Percentiles rank a stretch among this genome's conserved stretches.
These are phyloP conservation scores for Ptychoptera albimana DNA, from an alignment of 2,888 invertebrate species.

Conservation along the genomic window DNA sequence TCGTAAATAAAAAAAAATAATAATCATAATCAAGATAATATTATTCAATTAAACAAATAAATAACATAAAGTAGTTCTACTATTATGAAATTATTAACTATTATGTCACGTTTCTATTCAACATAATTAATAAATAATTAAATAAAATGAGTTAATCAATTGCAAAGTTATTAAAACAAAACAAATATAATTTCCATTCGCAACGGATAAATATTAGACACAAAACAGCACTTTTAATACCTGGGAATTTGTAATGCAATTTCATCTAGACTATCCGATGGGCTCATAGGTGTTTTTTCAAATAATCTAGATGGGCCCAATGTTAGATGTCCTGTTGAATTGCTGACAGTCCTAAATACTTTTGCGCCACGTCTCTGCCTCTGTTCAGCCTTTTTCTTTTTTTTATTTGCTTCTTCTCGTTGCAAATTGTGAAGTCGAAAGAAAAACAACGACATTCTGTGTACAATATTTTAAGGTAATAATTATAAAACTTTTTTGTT, in stretches of 20 bases:
- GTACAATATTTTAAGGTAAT: background rate
- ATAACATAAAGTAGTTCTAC: too few relatives aligned
- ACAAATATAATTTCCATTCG: background rate
- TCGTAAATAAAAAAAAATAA: background rate
- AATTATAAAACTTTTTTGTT: background rate
- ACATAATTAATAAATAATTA: too few relatives aligned
- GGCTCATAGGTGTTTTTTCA: constrained; percentile 69
- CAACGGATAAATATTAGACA: too few relatives aligned
- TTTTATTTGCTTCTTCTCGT: constrained; percentile 64
- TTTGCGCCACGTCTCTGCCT: constrained; percentile 34
- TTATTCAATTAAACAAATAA: too few relatives aligned
- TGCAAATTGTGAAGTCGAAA: constrained; percentile 84
- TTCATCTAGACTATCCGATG: constrained; percentile 79
- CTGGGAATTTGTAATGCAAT: constrained; percentile 87
- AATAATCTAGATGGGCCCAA: constrained; percentile 66
- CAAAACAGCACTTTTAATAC: constrained; percentile 30
- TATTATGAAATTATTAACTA: too few relatives aligned
- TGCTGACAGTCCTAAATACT: constrained; percentile 33
- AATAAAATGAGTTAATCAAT: too few relatives aligned
- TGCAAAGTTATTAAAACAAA: background rate
- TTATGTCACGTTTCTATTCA: too few relatives aligned
- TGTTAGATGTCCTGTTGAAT: constrained; percentile 38
- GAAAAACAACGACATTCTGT: constrained; percentile 88
- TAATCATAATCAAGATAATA: background rate
- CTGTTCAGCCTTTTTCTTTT: constrained; percentile 36